Conservation (phyloP, 2,797 vertebrate species). For the Malurus leucopterus region DNA sequence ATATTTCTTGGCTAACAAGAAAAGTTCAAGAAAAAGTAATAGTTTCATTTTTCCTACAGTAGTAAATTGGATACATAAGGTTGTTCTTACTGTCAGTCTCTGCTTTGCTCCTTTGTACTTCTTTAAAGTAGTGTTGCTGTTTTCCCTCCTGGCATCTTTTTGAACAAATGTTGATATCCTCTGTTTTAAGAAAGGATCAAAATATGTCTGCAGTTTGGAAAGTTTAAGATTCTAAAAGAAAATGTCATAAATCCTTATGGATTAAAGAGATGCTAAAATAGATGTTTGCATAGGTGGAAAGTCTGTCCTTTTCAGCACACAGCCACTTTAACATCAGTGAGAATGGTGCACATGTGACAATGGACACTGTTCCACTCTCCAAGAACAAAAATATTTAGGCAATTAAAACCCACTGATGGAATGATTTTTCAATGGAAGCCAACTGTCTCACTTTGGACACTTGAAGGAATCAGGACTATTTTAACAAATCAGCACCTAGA, state of each 20-base stretch:
- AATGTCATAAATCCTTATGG: neutral
- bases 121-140: neutral
- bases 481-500: neutral
- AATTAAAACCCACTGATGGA: neutral
- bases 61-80: neutral
- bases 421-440: neutral
- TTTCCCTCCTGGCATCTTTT: neutral
- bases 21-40: neutral
- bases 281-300: neutral
- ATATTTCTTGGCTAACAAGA: neutral
- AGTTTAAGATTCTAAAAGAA: neutral
- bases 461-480: neutral
- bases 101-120: neutral
- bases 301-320: neutral
- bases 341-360: fast-evolving
- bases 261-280: neutral
- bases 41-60: neutral
- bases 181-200: neutral
- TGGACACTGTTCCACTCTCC: neutral
- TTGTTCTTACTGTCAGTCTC: neutral
- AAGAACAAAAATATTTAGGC: neutral
- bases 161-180: neutral
- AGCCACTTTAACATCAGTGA: neutral
- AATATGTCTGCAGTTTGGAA: neutral
- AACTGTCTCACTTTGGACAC: neutral